Percentiles rank a stretch among this genome's conserved stretches.
Conservation (phyloP, 1,140 invertebrate species). For the Dryas iulia region DNA sequence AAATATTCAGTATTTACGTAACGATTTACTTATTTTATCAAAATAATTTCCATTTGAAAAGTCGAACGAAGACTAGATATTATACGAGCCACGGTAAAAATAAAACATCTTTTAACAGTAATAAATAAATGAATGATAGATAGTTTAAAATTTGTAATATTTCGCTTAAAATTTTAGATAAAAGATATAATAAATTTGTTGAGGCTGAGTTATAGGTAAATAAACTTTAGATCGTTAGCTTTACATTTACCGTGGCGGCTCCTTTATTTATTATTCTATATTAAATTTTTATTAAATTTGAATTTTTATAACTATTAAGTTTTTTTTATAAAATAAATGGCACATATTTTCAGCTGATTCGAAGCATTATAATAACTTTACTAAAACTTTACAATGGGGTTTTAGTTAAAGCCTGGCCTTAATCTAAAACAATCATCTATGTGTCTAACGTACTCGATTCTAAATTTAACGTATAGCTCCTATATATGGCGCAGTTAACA, state of each 20-base stretch:
- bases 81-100: conserved; percentile 26
- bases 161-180: not conserved
- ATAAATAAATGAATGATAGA: conserved; percentile 1
- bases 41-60: conserved; percentile 54
- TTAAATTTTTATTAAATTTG: conserved; percentile 14
- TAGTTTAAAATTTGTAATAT: not conserved
- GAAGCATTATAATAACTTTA: conserved; percentile 35
- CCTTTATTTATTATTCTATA: conserved; percentile 14
- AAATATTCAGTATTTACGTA: conserved; percentile 59
- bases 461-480: conserved; percentile 44
- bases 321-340: conserved; percentile 50
- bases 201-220: not conserved
- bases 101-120: conserved; percentile 5
- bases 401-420: conserved; percentile 56
- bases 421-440: conserved; percentile 55
- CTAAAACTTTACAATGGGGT: conserved; percentile 47
- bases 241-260: conserved; percentile 13
- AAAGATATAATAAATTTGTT: not conserved
- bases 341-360: conserved; percentile 44
- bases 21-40: conserved; percentile 47
- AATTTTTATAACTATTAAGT: conserved; percentile 30
- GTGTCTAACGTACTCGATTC: conserved; percentile 39
- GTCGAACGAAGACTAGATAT: conserved; percentile 30
- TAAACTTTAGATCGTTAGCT: not conserved
- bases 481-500: conserved; percentile 51